Evolutionary conservation across 2,797 vertebrate species (phyloP).

Genomic region (Anas acuta): DNA sequence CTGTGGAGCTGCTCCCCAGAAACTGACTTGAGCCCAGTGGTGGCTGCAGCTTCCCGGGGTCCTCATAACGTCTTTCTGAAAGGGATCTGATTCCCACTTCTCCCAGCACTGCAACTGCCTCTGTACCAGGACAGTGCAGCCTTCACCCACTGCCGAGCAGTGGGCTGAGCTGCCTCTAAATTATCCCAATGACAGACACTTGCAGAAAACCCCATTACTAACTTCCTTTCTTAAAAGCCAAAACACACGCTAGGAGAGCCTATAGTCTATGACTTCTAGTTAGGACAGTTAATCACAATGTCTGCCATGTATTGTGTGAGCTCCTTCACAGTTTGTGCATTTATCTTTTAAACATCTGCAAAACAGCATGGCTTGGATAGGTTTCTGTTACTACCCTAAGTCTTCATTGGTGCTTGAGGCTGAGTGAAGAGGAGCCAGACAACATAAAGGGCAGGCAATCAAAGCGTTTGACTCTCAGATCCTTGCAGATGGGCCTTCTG

Average conservation of each 20-base stretch:
- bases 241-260: neutral
- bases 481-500: constrained; percentile 83
- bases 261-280: constrained; percentile 42
- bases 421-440: constrained; percentile 86
- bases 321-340: constrained; percentile 60
- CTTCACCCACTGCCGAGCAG: neutral
- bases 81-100: neutral
- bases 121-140: neutral
- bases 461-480: constrained; percentile 78
- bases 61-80: neutral
- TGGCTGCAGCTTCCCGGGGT: neutral
- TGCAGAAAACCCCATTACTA: constrained; percentile 21
- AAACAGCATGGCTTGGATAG: constrained; percentile 78
- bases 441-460: constrained; percentile 80
- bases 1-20: neutral
- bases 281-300: constrained; percentile 60
- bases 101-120: neutral
- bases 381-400: constrained; percentile 58
- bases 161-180: neutral
- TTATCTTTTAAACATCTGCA: constrained; percentile 80
- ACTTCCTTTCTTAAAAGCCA: constrained; percentile 43
- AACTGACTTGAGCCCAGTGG: neutral
- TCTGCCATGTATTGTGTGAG: constrained; percentile 56
- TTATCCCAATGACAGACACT: neutral
- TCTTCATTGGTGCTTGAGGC: constrained; percentile 67